A percentile compares a stretch with the other conserved stretches of the same genome.
Conservation (phyloP, 2,888 invertebrate species). For the Dicycla oo region DNA sequence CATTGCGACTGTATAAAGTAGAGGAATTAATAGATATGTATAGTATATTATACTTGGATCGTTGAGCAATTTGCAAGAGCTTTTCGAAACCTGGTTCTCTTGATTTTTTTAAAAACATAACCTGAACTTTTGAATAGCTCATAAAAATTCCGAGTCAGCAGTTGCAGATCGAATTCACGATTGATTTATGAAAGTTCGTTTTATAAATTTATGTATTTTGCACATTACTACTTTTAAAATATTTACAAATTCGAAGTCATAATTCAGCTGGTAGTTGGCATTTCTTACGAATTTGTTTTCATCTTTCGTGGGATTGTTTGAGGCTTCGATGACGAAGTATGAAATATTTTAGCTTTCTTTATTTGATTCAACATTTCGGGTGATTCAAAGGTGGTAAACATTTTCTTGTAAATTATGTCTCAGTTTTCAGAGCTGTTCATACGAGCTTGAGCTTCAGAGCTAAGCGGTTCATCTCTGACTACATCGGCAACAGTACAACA, state of each 20-base stretch:
- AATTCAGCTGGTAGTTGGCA: conserved; percentile 25
- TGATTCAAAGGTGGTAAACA: conserved; percentile 9
- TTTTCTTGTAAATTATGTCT: conserved; percentile 7
- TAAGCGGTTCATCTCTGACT: conserved; percentile 2
- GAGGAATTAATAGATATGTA: conserved; percentile 42
- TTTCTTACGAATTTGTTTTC: conserved; percentile 13
- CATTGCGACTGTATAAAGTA: conserved; percentile 55
- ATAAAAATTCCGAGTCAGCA: conserved; percentile 14
- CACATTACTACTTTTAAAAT: conserved; percentile 19
- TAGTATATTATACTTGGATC: conserved; percentile 16
- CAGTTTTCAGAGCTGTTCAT: conserved; percentile 4
- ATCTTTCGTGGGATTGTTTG: conserved; percentile 32
- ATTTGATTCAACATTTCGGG: conserved; percentile 16
- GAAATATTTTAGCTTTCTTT: conserved; percentile 36
- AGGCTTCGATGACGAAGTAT: conserved; percentile 14
- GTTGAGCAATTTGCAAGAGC: conserved; percentile 20
- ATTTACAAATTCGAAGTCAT: conserved; percentile 35
- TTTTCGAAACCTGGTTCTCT: conserved; percentile 9
- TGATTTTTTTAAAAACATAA: conserved; percentile 7
- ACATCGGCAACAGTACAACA: conserved; percentile 12
- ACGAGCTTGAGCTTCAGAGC: not conserved
- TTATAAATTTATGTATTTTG: conserved; percentile 27
- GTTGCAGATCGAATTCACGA: conserved; percentile 30
- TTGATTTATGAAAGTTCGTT: conserved; percentile 38
- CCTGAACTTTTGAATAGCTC: conserved; percentile 36